These are phyloP conservation scores for Nothura maculosa DNA, from an alignment of 2,797 vertebrate genomes.

Conservation along the genomic window DNA sequence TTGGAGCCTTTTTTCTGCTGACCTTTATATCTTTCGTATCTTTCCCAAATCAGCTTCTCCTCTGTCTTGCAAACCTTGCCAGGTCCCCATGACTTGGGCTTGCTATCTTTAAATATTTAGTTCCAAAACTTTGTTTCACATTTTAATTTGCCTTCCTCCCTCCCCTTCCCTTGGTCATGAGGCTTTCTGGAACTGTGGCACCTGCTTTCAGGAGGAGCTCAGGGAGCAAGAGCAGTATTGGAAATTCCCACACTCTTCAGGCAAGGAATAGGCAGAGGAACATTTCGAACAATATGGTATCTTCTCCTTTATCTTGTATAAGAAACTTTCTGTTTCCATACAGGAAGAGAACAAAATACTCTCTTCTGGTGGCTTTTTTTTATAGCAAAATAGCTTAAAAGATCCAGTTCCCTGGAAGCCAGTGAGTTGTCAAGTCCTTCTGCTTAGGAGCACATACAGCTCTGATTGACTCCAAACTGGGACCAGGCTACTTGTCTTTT, in stretches of 20 bases:
- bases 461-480: not conserved
- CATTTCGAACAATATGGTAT: not conserved
- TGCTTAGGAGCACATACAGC: not conserved
- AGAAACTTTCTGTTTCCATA: not conserved
- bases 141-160: not conserved
- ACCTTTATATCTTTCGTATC: not conserved
- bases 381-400: not conserved
- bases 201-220: not conserved
- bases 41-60: slow-evolving; percentile 14
- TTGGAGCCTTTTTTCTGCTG: slow-evolving; percentile 27
- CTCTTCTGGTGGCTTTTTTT: not conserved
- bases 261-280: not conserved
- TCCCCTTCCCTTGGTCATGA: not conserved
- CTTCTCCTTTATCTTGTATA: not conserved
- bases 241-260: not conserved
- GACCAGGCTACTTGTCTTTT: not conserved
- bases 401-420: not conserved
- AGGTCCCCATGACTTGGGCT: not conserved
- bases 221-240: not conserved
- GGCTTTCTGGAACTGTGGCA: not conserved
- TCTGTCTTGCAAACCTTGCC: not conserved
- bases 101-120: not conserved
- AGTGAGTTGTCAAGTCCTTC: not conserved
- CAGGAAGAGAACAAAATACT: not conserved
- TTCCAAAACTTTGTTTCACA: not conserved